A percentile compares a stretch with the other conserved stretches of the same genome.
phyloP scores from a whole-genome alignment of 2,888 invertebrate genomes.

The Drosophila meridiana region DNA sequence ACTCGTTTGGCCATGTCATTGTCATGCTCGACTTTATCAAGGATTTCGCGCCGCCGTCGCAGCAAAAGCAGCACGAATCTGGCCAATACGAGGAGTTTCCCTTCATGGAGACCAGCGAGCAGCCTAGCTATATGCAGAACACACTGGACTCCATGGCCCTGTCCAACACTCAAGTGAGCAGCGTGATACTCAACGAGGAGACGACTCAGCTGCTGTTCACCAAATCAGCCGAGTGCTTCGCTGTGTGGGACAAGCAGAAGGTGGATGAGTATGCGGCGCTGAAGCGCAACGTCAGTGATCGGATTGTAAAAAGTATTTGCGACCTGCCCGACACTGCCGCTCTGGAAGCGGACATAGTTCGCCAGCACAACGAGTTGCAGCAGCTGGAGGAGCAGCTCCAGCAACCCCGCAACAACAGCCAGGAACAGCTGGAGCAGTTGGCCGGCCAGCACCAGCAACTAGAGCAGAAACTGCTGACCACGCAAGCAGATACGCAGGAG shows the following conservation, averaged over 20 bases:
- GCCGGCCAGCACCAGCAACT: constrained; percentile 49
- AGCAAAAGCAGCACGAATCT: constrained; percentile 14
- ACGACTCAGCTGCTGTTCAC: constrained; percentile 65
- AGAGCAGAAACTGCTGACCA: constrained; percentile 51
- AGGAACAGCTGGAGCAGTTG: constrained; percentile 34
- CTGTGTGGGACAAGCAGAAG: constrained; percentile 78
- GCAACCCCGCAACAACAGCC: constrained; percentile 49
- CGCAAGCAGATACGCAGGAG: constrained; percentile 22
- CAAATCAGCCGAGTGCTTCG: constrained; percentile 75
- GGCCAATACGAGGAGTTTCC: constrained; percentile 49
- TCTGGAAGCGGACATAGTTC: constrained; percentile 61
- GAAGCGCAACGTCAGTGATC: constrained; percentile 66
- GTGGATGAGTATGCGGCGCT: constrained; percentile 71
- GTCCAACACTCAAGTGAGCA: constrained; percentile 44
- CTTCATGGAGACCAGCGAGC: constrained; percentile 59
- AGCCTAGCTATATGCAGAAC: constrained; percentile 51
- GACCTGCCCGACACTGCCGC: constrained; percentile 51
- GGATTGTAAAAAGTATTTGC: constrained; percentile 64
- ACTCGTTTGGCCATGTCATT: constrained; percentile 83
- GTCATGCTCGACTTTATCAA: constrained; percentile 81
- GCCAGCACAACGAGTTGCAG: constrained; percentile 46
- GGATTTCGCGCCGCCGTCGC: constrained; percentile 71
- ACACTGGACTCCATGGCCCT: constrained; percentile 45
- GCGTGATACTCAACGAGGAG: constrained; percentile 65
- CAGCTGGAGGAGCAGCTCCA: constrained; percentile 55